Evolutionary conservation across 2,797 vertebrate genomes (phyloP), one percentile per base, ranked within the genome.

Genomic region (Adrianichthys oophorus): DNA sequence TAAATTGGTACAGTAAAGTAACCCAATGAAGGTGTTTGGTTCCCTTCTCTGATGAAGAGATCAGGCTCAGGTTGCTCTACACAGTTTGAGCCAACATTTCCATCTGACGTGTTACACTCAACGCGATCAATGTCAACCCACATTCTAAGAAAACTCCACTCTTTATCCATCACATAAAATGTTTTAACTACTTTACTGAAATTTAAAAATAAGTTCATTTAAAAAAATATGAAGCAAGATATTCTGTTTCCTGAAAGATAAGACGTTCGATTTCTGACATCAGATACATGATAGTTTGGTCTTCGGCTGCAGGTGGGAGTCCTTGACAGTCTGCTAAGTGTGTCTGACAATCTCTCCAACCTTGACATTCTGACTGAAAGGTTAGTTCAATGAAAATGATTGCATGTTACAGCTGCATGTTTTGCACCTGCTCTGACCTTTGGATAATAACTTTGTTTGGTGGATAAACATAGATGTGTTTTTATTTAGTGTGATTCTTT

Each of bases 341-440:
- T 97, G 72, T 95, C 95, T 40, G 96, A 99, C 80, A 94, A 98
- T 70, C 89, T 98, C 84, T 93, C 91, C 82, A 94, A 91, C 85
- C 93, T 98, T 1, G 96, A 99, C 90, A 84, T 71, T 62, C 91
- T 92, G 81, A 91, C 94, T 84, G 96, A 98, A 91, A 93, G 95
- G 97, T 98, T 32, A 32, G 32, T 32, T 32, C 32, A 32, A 3
- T 12, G 94, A 93, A 79, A 40, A 7, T 13, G 3, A 32, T 12
- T 32, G 32, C 32, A 32, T 32, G 32, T 32, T 32, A 10, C 12
- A 50, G 29, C 8, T 54, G 5, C 16, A 29, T 15, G 37, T 51
- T 43, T 45, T 49, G 1, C 12, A 32, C 15, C 48, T 51, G 62
- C 45, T 18, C 18, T 61, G 29, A 16, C 16, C 6, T n/a, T 17